Percentiles rank a stretch among this genome's conserved stretches.
These are phyloP conservation scores for Stichodactyla mertensii DNA, from an alignment of 64 coral and sea anemone genomes.

Conservation along the genomic window DNA sequence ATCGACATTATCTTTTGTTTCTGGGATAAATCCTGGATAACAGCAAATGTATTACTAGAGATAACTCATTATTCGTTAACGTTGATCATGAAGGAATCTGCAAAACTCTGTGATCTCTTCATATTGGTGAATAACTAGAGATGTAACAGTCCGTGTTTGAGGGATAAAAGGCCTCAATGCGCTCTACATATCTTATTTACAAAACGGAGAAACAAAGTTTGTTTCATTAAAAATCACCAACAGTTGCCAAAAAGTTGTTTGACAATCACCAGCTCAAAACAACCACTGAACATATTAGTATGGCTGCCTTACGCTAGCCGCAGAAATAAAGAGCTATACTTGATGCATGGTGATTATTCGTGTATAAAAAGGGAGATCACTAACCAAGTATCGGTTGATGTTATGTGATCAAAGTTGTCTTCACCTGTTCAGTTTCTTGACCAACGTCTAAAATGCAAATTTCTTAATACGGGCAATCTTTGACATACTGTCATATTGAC, in stretches of 20 bases:
- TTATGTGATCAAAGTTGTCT: background rate
- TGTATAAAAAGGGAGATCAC: background rate
- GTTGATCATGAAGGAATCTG: background rate
- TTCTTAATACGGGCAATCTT: conserved; percentile 17
- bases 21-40: too few species aligned
- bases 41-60: too few species aligned
- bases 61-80: background rate
- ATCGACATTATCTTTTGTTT: background rate
- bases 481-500: conserved; percentile 12
- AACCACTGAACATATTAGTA: background rate
- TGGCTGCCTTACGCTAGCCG: background rate
- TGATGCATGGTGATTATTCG: too few species aligned
- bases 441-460: conserved; percentile 12
- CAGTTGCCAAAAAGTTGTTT: background rate
- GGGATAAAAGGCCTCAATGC: too few species aligned
- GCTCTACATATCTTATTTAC: background rate
- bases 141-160: background rate
- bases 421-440: background rate
- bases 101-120: background rate
- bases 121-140: background rate
- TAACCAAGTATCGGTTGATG: background rate
- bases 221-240: background rate
- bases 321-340: too few species aligned
- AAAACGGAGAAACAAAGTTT: conserved; percentile 4
- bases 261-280: background rate